phyloP scores from a whole-genome alignment of 2,113 vertebrate genomes.

The Centropus bengalensis region DNA sequence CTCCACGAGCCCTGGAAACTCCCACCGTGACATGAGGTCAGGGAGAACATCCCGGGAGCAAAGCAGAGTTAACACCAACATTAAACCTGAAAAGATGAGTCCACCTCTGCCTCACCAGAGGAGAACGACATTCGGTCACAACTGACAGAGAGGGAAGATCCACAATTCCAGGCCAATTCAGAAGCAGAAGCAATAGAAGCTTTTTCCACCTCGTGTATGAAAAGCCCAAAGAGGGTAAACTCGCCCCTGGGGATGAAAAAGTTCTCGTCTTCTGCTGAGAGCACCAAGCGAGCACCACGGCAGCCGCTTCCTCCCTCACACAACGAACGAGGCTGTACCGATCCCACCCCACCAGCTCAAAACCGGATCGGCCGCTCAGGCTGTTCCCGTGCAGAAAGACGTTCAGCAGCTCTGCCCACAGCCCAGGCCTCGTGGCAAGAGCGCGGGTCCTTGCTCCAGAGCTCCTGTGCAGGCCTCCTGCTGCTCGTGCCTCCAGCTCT shows the following conservation, averaged over 20 bases:
- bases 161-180: neutral
- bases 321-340: conserved; percentile 20
- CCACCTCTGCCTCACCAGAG: neutral
- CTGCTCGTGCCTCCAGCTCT: neutral
- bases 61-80: neutral
- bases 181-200: neutral
- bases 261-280: neutral
- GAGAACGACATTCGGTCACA: neutral
- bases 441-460: neutral
- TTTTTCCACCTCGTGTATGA: neutral
- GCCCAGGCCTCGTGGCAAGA: neutral
- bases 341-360: neutral
- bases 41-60: neutral
- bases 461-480: neutral
- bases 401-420: neutral
- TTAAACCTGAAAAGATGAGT: neutral
- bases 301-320: neutral
- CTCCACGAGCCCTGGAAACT: neutral
- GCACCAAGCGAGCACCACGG: neutral
- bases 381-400: neutral
- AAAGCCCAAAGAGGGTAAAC: conserved; percentile 42
- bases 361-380: neutral
- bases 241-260: conserved; percentile 16
- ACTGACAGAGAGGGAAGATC: neutral
- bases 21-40: neutral